Conservation (phyloP, 2,797 vertebrate genomes). For the Scolopax bukidnonensis region DNA sequence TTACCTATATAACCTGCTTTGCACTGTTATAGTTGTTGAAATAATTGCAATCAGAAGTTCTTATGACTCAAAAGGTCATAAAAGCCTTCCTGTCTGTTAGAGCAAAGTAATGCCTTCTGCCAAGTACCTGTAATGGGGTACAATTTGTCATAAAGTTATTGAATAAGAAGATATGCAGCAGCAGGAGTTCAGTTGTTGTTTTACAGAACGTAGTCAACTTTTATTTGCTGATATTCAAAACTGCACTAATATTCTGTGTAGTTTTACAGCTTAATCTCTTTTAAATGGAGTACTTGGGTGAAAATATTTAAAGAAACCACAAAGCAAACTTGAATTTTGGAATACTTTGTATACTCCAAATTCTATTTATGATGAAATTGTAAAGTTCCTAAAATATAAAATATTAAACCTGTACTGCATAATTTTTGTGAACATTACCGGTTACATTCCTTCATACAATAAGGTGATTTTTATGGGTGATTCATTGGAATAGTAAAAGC, state of each 20-base stretch:
- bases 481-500: background rate
- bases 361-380: background rate
- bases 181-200: background rate
- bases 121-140: background rate
- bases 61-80: background rate
- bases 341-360: background rate
- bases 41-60: background rate
- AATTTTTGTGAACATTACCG: background rate
- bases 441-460: background rate
- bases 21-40: background rate
- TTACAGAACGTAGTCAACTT: background rate
- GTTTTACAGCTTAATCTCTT: background rate
- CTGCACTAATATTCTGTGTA: background rate
- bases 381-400: background rate
- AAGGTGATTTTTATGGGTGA: background rate
- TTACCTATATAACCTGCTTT: background rate
- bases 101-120: background rate
- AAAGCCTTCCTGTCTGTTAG: background rate
- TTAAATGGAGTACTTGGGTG: background rate
- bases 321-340: background rate
- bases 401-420: background rate
- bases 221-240: slow-evolving; percentile 26
- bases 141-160: background rate
- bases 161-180: background rate
- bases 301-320: slow-evolving; percentile 34